Base-by-base conservation (phyloP, 2,888 invertebrate species). In the Tanytarsus gracilentus region DNA sequence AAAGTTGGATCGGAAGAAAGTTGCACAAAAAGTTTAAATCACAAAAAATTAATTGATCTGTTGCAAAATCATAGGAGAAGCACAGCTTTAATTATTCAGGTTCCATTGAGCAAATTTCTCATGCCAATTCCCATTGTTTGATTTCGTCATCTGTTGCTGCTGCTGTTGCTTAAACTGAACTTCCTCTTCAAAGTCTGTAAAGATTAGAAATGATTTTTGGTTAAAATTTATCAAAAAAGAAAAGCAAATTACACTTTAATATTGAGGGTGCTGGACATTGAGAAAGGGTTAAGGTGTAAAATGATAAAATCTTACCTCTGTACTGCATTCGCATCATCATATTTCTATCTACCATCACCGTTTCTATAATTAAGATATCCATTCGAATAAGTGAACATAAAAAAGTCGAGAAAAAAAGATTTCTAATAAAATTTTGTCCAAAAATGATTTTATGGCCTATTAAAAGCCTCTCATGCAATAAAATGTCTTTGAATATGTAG, bases 51-150 rank as follows among this genome's bases (percentile, higher is more conserved):
- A 33, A 4, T 33, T 9, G 33, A 33, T 11, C n/a, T 33, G n/a
- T 5, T 33, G 33, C n/a, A 33, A 33, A 33, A 33, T 33, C n/a
- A 11, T 5, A 33, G 3, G n/a, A 33, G 33, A 33, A 21, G 4
- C 23, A 7, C 40, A 49, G 27, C 1, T 72, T 66, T 72, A 73
- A 62, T 70, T 68, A 65, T 74, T 73, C 61, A 74, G 69, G 65
- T 72, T 73, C 74, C 74, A 74, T 66, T 72, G 73, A 64, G 73
- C 72, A 65, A 73, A 73, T 64, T 73, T 72, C 63, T 74, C 74
- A 65, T 74, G 74, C 74, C 74, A 74, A 18, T 58, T 58, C 21
- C 29, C 33, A 21, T 30, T n/a, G n/a, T n/a, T 58, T 44, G 21
- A 39, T 21, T 39, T 44, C 11, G 14, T 21, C 6, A 30, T 2